Conservation (phyloP, 2,113 vertebrate species). For the Periophthalmus modestus region DNA sequence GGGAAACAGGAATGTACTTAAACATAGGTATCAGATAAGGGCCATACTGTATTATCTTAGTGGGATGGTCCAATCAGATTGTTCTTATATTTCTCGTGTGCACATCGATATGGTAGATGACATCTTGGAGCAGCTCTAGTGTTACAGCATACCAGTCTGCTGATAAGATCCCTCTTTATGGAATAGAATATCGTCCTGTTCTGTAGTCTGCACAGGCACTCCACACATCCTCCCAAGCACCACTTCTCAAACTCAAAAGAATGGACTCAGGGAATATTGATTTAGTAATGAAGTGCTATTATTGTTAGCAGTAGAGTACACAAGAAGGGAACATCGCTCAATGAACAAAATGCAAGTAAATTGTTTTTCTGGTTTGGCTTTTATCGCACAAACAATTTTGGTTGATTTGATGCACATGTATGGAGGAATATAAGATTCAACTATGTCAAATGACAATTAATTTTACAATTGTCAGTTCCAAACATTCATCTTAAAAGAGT, state of each 20-base stretch:
- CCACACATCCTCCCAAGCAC: not conserved
- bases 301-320: not conserved
- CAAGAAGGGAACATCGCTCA: not conserved
- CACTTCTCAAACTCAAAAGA: not conserved
- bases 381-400: not conserved
- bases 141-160: slow-evolving; percentile 14
- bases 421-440: no score
- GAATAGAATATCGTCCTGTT: slow-evolving; percentile 11
- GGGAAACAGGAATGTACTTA: not conserved
- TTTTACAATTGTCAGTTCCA: no score
- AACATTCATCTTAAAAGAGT: no score
- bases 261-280: not conserved
- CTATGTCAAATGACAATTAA: no score
- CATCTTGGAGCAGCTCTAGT: slow-evolving; percentile 1
- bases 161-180: slow-evolving; percentile 30
- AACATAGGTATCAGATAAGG: not conserved
- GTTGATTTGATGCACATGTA: not conserved
- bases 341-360: not conserved
- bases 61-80: not conserved
- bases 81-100: not conserved
- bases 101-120: slow-evolving; percentile 1
- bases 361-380: not conserved
- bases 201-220: slow-evolving; percentile 12
- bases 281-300: not conserved
- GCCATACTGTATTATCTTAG: not conserved